These are phyloP conservation scores for Eudemis profundana DNA, from an alignment of 2,888 invertebrate genomes.

Conservation along the genomic window DNA sequence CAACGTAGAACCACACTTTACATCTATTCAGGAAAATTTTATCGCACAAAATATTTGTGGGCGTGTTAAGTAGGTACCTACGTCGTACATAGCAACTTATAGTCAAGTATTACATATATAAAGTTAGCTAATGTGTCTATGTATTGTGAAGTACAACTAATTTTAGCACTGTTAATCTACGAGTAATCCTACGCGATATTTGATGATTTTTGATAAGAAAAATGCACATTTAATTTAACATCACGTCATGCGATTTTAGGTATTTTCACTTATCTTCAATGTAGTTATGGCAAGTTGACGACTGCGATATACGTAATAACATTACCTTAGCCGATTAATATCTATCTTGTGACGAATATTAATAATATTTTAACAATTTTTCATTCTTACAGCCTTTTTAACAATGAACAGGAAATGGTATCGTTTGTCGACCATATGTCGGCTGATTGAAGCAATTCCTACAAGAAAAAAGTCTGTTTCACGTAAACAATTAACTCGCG, in stretches of 20 bases:
- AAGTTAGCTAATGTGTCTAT: too few species aligned
- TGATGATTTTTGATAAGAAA: neutral
- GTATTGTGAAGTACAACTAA: too few species aligned
- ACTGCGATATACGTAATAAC: neutral
- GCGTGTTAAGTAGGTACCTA: neutral
- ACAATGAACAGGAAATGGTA: slow-evolving; percentile 45
- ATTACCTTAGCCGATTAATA: neutral
- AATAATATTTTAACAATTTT: neutral
- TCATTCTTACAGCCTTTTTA: slow-evolving; percentile 19
- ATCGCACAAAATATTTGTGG: too few species aligned
- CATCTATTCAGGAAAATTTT: too few species aligned
- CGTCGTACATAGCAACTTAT: too few species aligned
- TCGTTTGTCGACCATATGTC: slow-evolving; percentile 44
- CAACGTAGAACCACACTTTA: too few species aligned
- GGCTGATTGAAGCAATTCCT: slow-evolving; percentile 50
- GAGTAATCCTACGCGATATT: too few species aligned
- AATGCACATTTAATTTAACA: too few species aligned
- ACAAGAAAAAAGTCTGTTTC: slow-evolving; percentile 59
- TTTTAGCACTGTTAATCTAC: too few species aligned
- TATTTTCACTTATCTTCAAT: neutral
- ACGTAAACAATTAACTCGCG: slow-evolving; percentile 62
- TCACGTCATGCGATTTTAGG: neutral
- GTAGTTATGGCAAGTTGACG: too few species aligned
- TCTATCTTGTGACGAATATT: neutral
- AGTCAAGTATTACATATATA: too few species aligned